Evolutionary conservation across 2,113 vertebrate genomes (phyloP).

Genomic region (Vimba vimba): DNA sequence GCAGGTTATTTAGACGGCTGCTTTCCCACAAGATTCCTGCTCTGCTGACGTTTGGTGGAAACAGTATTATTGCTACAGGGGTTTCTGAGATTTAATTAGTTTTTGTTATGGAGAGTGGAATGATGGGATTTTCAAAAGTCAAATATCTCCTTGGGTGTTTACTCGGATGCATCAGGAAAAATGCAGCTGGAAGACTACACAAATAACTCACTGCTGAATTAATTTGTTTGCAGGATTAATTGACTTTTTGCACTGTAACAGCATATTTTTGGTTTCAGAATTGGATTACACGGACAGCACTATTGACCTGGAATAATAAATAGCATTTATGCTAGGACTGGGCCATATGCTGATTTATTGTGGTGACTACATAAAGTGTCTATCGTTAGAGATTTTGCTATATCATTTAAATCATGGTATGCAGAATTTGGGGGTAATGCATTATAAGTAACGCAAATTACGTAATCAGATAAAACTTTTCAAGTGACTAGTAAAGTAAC

Average conservation of each 20-base stretch:
- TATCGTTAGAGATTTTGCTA: not conserved
- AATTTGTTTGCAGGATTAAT: conserved; percentile 33
- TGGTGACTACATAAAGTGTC: not conserved
- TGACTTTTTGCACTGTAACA: conserved; percentile 46
- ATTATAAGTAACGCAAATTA: too few relatives aligned
- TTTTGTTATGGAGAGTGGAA: conserved; percentile 54
- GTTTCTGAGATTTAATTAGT: conserved; percentile 64
- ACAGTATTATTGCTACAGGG: conserved; percentile 60
- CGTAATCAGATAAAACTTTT: too few relatives aligned
- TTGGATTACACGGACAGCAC: not conserved
- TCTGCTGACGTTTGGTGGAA: conserved; percentile 50
- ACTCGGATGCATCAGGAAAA: conserved; percentile 5
- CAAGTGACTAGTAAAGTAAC: too few relatives aligned
- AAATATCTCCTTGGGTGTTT: conserved; percentile 55
- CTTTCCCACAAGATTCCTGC: conserved; percentile 48
- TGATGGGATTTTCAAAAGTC: conserved; percentile 59
- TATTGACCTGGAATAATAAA: conserved; percentile 30
- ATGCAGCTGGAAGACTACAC: conserved; percentile 23
- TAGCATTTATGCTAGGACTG: not conserved
- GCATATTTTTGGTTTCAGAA: conserved; percentile 1
- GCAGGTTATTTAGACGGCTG: conserved; percentile 45
- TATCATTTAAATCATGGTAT: too few relatives aligned
- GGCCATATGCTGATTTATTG: not conserved
- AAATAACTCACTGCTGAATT: conserved; percentile 21
- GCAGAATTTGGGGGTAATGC: too few relatives aligned